Evolutionary conservation across 2,113 vertebrate genomes (phyloP).

Genomic region (Pygathrix nemaeus): DNA sequence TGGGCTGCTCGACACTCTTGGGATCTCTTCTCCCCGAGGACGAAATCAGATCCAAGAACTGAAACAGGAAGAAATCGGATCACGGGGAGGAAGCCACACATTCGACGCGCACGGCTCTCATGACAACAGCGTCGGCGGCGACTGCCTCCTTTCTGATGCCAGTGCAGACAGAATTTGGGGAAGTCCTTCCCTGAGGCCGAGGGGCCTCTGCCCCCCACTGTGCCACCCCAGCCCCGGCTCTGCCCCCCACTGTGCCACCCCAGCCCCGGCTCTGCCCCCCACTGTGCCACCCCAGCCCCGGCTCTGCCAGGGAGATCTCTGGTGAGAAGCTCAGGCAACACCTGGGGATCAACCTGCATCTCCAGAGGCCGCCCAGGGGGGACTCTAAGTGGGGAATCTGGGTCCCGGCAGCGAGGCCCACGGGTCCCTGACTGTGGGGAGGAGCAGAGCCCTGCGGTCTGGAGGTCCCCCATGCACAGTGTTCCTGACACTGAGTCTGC

Average conservation of each 20-base stretch:
- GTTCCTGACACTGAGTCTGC: background rate
- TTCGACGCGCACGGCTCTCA: rapidly evolving
- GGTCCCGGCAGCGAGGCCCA: too few species aligned
- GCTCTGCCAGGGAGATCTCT: too few species aligned
- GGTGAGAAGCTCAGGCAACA: background rate
- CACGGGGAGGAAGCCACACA: background rate
- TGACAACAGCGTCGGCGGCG: rapidly evolving
- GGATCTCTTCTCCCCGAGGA: slow-evolving; percentile 97
- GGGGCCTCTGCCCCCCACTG: too few species aligned
- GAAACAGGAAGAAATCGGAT: slow-evolving; percentile 32
- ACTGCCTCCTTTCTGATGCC: rapidly evolving
- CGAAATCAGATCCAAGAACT: slow-evolving; percentile 99
- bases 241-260: background rate
- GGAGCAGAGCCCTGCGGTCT: background rate
- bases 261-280: rapidly evolving
- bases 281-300: background rate
- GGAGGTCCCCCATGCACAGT: background rate
- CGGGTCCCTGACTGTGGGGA: too few species aligned
- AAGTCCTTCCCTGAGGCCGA: background rate
- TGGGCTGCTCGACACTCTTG: slow-evolving; percentile 96
- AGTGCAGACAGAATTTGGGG: background rate
- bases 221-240: rapidly evolving
- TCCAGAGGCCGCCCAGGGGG: background rate
- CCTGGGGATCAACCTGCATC: background rate
- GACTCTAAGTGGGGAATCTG: background rate